phyloP scores from a whole-genome alignment of 2,113 vertebrate species.

The Micronycteris hirsuta region DNA sequence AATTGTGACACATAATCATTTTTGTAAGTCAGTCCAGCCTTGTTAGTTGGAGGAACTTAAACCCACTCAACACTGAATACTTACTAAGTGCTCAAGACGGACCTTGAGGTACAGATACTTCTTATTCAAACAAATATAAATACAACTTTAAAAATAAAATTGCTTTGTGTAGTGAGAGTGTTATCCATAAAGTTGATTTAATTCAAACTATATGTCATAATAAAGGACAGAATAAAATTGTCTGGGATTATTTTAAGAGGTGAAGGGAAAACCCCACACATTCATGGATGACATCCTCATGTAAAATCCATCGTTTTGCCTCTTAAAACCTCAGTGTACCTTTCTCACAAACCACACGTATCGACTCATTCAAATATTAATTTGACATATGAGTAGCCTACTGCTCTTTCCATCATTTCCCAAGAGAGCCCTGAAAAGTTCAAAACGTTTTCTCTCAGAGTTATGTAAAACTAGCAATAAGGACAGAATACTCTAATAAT shows the following conservation, averaged over 20 bases:
- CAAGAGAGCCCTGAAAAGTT: slow-evolving; percentile 65
- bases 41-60: background rate
- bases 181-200: background rate
- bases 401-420: slow-evolving; percentile 56
- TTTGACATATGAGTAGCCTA: slow-evolving; percentile 69
- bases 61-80: background rate
- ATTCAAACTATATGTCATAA: background rate
- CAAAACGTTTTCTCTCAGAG: slow-evolving; percentile 68
- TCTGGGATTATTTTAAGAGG: background rate
- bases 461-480: slow-evolving; percentile 27
- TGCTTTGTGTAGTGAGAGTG: background rate
- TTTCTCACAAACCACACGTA: slow-evolving; percentile 67
- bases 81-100: background rate
- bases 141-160: background rate
- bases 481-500: background rate
- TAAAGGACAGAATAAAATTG: background rate
- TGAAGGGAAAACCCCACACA: background rate
- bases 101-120: background rate
- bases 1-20: background rate
- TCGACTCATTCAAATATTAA: slow-evolving; percentile 71
- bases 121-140: background rate
- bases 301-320: slow-evolving; percentile 37
- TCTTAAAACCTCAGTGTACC: slow-evolving; percentile 36
- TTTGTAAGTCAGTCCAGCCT: background rate
- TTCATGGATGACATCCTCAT: background rate